These are phyloP conservation scores for Drosophila miranda DNA, from an alignment of 1,140 invertebrate genomes.

Conservation along the genomic window DNA sequence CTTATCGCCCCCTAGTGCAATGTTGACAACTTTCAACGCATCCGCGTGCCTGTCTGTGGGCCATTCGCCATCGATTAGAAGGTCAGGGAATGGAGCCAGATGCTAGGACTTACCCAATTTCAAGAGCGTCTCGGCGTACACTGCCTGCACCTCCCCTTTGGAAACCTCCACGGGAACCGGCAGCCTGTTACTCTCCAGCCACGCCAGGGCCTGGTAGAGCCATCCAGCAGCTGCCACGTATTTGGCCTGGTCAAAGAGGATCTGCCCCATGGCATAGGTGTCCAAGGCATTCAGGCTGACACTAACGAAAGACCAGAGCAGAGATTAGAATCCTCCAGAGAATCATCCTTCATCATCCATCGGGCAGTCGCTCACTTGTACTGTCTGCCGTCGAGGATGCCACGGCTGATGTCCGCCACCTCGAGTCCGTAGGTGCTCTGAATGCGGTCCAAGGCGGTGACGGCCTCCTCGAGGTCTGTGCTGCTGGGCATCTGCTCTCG, in stretches of 20 bases:
- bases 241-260: constrained; percentile 37
- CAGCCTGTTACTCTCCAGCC: constrained; percentile 6
- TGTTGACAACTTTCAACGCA: constrained; percentile 59
- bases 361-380: constrained; percentile 86
- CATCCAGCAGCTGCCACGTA: constrained; percentile 48
- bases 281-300: constrained; percentile 44
- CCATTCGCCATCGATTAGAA: neutral
- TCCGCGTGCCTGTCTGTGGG: constrained; percentile 49
- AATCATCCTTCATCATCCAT: too few relatives aligned
- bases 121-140: constrained; percentile 58
- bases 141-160: constrained; percentile 22
- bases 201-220: constrained; percentile 42
- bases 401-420: constrained; percentile 91
- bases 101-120: constrained; percentile 49
- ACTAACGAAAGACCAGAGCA: constrained; percentile 7
- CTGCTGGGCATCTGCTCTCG: constrained; percentile 90
- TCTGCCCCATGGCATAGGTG: constrained; percentile 50
- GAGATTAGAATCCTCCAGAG: too few relatives aligned
- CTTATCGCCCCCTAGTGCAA: constrained; percentile 35
- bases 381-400: constrained; percentile 91
- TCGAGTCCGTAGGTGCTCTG: constrained; percentile 97
- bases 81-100: neutral
- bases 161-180: constrained; percentile 36
- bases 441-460: constrained; percentile 93
- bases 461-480: constrained; percentile 96